Conservation (phyloP, 2,797 vertebrate genomes). For the Gallinago stenura region DNA sequence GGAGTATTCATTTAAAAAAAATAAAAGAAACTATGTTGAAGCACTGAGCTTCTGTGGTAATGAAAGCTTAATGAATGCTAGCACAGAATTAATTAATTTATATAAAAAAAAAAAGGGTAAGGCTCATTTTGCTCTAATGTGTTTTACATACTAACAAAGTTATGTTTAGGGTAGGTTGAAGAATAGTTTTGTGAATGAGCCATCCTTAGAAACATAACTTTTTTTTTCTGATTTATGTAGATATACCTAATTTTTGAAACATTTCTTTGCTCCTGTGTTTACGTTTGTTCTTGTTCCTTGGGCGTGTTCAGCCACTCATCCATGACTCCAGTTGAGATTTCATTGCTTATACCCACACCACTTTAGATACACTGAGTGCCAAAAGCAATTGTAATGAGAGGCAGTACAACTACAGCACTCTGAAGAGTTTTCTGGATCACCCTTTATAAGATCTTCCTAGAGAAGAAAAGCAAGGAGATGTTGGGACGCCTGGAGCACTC, state of each 20-base stretch:
- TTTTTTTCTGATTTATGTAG: not conserved
- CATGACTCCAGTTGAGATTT: slow-evolving; percentile 88
- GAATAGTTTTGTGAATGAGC: not conserved
- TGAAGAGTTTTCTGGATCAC: slow-evolving; percentile 88
- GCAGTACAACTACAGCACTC: slow-evolving; percentile 85
- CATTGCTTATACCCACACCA: slow-evolving; percentile 87
- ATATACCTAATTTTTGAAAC: not conserved
- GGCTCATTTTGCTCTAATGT: not conserved
- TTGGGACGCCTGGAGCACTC: slow-evolving; percentile 80
- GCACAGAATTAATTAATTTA: not conserved
- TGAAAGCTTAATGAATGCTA: not conserved
- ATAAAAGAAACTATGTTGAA: not conserved
- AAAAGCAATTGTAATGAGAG: slow-evolving; percentile 85
- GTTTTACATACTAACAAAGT: not conserved
- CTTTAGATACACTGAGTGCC: slow-evolving; percentile 84
- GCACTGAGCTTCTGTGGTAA: not conserved
- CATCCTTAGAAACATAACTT: not conserved
- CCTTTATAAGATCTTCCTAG: slow-evolving; percentile 83
- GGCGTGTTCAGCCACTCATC: slow-evolving; percentile 82
- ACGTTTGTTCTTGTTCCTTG: slow-evolving; percentile 7
- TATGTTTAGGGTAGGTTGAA: not conserved
- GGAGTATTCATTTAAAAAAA: not conserved
- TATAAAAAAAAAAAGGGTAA: not conserved
- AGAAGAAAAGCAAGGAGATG: slow-evolving; percentile 81
- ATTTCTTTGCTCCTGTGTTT: not conserved